A percentile compares a stretch with the other conserved stretches of the same genome.
Conservation (phyloP, 2,888 invertebrate species). For the Scaptomyza caliginosa region DNA sequence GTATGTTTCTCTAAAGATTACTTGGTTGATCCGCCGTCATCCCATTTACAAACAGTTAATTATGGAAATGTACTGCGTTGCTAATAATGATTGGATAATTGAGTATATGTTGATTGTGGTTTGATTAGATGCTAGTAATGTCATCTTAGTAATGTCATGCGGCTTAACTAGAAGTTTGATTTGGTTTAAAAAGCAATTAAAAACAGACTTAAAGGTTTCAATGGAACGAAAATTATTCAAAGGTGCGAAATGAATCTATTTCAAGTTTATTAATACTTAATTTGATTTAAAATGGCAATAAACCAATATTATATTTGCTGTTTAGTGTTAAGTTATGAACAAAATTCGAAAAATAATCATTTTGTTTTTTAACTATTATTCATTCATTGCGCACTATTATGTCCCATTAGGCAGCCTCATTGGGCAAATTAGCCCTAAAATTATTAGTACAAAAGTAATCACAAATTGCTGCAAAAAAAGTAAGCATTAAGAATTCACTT, state of each 20-base stretch:
- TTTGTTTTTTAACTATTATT: background rate
- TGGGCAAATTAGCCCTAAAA: slow-evolving; percentile 40
- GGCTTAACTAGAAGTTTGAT: background rate
- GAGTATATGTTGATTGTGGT: background rate
- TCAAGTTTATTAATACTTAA: too few relatives aligned
- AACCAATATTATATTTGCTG: background rate
- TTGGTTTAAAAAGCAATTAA: background rate
- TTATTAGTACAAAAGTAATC: slow-evolving; percentile 17
- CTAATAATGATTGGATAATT: background rate
- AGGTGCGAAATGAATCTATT: background rate
- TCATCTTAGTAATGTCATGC: background rate
- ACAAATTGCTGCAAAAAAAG: slow-evolving; percentile 45
- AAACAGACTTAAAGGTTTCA: background rate
- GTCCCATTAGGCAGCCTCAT: slow-evolving; percentile 36
- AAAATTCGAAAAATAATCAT: background rate
- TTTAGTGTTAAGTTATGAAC: background rate
- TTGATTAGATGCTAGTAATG: background rate
- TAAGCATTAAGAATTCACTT: slow-evolving; percentile 24
- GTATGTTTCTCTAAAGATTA: slow-evolving; percentile 22
- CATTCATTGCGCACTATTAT: slow-evolving; percentile 12
- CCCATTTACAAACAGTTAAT: background rate
- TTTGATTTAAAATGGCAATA: too few relatives aligned
- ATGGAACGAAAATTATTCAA: background rate
- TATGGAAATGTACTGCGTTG: slow-evolving; percentile 40
- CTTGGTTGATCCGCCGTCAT: slow-evolving; percentile 4